Conservation (phyloP, 2,888 invertebrate genomes). For the Drosophila rellima region DNA sequence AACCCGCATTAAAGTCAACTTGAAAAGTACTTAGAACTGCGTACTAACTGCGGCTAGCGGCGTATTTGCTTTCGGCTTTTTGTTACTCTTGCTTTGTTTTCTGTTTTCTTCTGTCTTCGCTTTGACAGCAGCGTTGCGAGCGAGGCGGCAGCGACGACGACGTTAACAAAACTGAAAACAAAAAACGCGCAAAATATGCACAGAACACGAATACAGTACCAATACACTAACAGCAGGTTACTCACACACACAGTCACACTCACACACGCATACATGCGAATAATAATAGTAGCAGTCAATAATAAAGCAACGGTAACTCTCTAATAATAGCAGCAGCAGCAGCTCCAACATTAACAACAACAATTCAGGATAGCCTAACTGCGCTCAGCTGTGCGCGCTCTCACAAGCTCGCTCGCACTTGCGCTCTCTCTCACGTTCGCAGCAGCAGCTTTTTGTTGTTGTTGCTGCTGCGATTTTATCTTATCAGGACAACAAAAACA, state of each 20-base stretch:
- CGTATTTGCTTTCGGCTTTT: conserved; percentile 50
- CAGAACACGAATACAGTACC: conserved; percentile 59
- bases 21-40: conserved; percentile 56
- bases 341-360: conserved; percentile 20
- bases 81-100: conserved; percentile 23
- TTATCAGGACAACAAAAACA: conserved; percentile 42
- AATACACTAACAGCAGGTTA: conserved; percentile 41
- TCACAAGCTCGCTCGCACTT: conserved; percentile 30
- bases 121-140: conserved; percentile 60
- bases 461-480: conserved; percentile 50
- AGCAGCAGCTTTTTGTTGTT: conserved; percentile 2
- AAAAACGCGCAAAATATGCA: conserved; percentile 78
- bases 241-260: conserved; percentile 17
- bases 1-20: conserved; percentile 33
- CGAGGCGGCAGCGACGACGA: conserved; percentile 72
- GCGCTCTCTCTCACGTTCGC: conserved; percentile 33
- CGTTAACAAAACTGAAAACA: conserved; percentile 78
- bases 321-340: conserved; percentile 64
- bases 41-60: conserved; percentile 66
- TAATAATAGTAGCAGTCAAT: conserved; percentile 68
- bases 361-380: conserved; percentile 37
- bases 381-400: conserved; percentile 45
- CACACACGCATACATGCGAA: conserved; percentile 29
- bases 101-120: conserved; percentile 44
- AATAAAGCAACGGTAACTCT: conserved; percentile 78